These are phyloP conservation scores for Polypedilum pembai DNA, from an alignment of 1,140 invertebrate species.

Conservation along the genomic window DNA sequence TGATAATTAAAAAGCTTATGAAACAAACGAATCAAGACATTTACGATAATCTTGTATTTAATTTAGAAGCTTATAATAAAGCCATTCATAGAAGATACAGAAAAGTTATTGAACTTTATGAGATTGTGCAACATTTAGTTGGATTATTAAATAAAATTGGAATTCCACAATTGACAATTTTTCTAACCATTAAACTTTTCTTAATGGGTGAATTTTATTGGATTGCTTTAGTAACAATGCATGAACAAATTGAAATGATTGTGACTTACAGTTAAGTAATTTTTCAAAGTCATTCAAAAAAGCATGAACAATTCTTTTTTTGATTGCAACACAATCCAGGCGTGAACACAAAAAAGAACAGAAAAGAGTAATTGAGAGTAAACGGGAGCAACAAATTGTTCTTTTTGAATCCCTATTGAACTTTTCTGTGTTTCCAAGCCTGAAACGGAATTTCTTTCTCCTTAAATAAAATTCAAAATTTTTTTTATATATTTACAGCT, in stretches of 20 bases:
- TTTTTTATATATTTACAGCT: not conserved
- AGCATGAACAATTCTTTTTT: too few species aligned
- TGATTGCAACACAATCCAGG: too few species aligned
- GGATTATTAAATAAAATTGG: not conserved
- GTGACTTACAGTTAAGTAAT: not conserved
- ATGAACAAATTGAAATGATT: not conserved
- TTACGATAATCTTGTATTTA: not conserved
- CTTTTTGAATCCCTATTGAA: too few species aligned
- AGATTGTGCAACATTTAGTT: not conserved
- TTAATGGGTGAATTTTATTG: not conserved
- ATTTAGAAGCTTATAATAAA: not conserved
- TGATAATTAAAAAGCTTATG: not conserved
- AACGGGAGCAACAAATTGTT: too few species aligned
- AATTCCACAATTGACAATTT: not conserved
- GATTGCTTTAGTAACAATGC: not conserved
- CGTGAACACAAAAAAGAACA: too few species aligned
- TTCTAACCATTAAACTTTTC: not conserved
- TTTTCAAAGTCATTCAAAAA: too few species aligned
- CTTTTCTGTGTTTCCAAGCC: too few species aligned
- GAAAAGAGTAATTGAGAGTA: too few species aligned
- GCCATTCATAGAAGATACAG: not conserved
- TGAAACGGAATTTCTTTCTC: too few species aligned
- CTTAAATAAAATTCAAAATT: too few species aligned
- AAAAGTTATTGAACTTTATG: not conserved
- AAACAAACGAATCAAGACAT: not conserved